phyloP scores from a whole-genome alignment of 2,797 vertebrate species.

The Pseudocheirus occidentalis region DNA sequence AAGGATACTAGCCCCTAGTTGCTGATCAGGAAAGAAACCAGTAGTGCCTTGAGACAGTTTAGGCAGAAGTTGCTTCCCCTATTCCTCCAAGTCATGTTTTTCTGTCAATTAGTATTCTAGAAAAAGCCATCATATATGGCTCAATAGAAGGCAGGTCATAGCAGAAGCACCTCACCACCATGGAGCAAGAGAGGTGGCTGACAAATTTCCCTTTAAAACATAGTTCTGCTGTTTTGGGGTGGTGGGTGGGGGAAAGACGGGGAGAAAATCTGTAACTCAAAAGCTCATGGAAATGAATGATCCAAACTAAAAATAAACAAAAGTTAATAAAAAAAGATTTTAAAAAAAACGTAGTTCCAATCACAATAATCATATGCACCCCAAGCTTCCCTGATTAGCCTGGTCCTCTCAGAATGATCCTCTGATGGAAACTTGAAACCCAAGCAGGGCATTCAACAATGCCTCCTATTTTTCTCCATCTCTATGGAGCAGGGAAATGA shows the following conservation, averaged over 20 bases:
- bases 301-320: too few species aligned
- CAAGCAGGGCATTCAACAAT: slow-evolving; percentile 14
- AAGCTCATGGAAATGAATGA: too few species aligned
- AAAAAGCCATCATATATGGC: neutral
- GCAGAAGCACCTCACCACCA: neutral
- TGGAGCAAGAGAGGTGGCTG: slow-evolving; percentile 14
- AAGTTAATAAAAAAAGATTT: too few species aligned
- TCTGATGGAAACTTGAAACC: slow-evolving; percentile 26
- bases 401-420: slow-evolving; percentile 42
- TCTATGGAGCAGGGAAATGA: slow-evolving; percentile 52
- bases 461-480: slow-evolving; percentile 44
- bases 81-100: neutral
- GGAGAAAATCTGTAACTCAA: too few species aligned
- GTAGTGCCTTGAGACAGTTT: neutral
- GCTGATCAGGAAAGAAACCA: neutral
- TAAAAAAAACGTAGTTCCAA: slow-evolving; percentile 11
- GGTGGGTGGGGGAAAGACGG: too few species aligned
- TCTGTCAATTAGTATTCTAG: neutral
- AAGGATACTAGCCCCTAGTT: neutral
- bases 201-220: slow-evolving; percentile 57
- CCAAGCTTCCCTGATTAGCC: slow-evolving; percentile 52
- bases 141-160: neutral
- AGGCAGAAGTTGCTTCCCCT: neutral
- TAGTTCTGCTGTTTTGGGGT: neutral
- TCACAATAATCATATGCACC: neutral